phyloP scores from a whole-genome alignment of 2,888 invertebrate species.

The Hydrotaea diabolus region DNA sequence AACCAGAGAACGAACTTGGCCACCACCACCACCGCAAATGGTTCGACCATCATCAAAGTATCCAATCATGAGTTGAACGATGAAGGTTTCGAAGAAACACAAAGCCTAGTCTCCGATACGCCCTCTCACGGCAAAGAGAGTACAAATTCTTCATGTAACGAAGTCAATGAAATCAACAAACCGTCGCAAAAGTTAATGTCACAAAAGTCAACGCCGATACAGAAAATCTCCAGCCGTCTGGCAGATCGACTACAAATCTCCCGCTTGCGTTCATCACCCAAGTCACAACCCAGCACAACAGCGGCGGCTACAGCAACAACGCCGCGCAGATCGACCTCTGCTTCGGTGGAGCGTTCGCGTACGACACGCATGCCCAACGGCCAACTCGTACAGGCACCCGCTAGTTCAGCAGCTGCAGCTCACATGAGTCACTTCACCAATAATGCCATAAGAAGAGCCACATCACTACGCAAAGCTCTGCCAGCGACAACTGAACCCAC shows the following conservation, averaged over 20 bases:
- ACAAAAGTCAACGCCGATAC: conserved; percentile 66
- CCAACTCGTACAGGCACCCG: conserved; percentile 84
- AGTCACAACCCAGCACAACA: conserved; percentile 53
- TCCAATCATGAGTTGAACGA: conserved; percentile 85
- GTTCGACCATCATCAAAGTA: conserved; percentile 72
- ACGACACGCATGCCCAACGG: conserved; percentile 82
- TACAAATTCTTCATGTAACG: conserved; percentile 88
- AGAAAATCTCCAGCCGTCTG: conserved; percentile 69
- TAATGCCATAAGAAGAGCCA: conserved; percentile 69
- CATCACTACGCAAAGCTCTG: conserved; percentile 60
- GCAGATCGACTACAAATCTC: conserved; percentile 73
- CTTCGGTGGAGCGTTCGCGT: conserved; percentile 85
- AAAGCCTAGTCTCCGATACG: conserved; percentile 92
- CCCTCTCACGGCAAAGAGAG: conserved; percentile 87
- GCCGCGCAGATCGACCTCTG: conserved; percentile 44
- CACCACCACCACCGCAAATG: conserved; percentile 50
- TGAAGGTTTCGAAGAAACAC: conserved; percentile 95
- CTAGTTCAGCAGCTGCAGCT: conserved; percentile 67
- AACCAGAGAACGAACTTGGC: conserved; percentile 60
- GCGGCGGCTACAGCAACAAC: conserved; percentile 21
- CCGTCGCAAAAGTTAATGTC: conserved; percentile 41
- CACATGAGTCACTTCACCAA: conserved; percentile 68
- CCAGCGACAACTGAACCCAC: conserved; percentile 61
- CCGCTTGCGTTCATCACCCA: conserved; percentile 67
- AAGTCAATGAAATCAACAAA: conserved; percentile 81